Evolutionary conservation across 2,888 invertebrate genomes (phyloP).

Genomic region (Abrostola tripartita): DNA sequence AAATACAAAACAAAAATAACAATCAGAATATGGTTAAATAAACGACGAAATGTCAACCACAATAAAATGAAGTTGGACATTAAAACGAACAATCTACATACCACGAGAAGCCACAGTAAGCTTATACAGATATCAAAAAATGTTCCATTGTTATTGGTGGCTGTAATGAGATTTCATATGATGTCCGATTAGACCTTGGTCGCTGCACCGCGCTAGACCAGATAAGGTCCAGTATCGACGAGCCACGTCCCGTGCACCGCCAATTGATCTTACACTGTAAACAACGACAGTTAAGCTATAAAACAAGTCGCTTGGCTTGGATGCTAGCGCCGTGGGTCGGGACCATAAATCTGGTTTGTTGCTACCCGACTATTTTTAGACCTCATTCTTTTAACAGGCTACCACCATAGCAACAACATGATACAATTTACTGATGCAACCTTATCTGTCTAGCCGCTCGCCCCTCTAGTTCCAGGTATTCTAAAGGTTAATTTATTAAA

Average conservation of each 20-base stretch:
- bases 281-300: conserved; percentile 56
- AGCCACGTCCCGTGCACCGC: conserved; percentile 38
- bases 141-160: conserved; percentile 31
- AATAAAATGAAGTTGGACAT: conserved; percentile 3
- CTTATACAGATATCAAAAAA: conserved; percentile 17
- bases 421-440: conserved; percentile 50
- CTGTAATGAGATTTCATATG: conserved; percentile 39
- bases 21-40: neutral
- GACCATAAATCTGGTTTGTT: conserved; percentile 74
- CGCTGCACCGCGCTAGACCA: conserved; percentile 15
- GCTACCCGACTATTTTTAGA: conserved; percentile 72
- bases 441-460: conserved; percentile 38
- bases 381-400: conserved; percentile 61
- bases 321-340: conserved; percentile 56
- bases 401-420: conserved; percentile 62
- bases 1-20: neutral
- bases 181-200: conserved; percentile 38
- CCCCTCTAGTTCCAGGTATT: conserved; percentile 42
- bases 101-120: neutral
- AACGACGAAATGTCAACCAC: neutral
- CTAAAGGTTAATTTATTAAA: conserved; percentile 27
- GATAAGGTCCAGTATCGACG: conserved; percentile 39
- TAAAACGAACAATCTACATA: too few species aligned
- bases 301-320: conserved; percentile 52
- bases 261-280: conserved; percentile 58